These are phyloP conservation scores for Zelleria hepariella DNA, from an alignment of 2,888 invertebrate species.

Conservation along the genomic window DNA sequence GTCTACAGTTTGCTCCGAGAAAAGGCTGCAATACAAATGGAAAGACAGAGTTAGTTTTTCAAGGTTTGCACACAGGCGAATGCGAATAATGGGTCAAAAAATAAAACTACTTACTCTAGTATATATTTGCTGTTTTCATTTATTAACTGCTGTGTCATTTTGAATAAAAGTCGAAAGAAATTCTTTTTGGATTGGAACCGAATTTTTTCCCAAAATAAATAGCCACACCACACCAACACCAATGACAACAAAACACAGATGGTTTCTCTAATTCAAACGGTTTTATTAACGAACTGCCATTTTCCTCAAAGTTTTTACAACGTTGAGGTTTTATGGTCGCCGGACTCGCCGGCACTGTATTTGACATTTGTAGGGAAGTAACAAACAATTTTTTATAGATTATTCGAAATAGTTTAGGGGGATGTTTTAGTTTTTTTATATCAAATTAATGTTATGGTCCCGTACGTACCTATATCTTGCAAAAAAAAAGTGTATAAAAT, in stretches of 20 bases:
- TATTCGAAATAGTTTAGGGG: too few species aligned
- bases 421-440: too few species aligned
- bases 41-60: slow-evolving; percentile 4
- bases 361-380: neutral
- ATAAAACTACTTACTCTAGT: slow-evolving; percentile 48
- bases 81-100: too few species aligned
- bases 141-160: slow-evolving; percentile 14
- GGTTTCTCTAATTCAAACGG: neutral
- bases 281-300: neutral
- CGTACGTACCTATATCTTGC: too few species aligned
- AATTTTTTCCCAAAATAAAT: neutral
- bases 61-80: neutral
- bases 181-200: neutral
- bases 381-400: too few species aligned
- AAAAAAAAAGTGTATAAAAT: too few species aligned
- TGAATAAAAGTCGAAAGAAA: neutral
- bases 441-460: too few species aligned
- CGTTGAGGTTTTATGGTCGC: too few species aligned
- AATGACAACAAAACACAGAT: neutral
- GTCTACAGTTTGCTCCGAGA: slow-evolving; percentile 81
- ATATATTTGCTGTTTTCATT: slow-evolving; percentile 66
- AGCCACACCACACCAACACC: neutral
- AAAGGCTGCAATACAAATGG: slow-evolving; percentile 71
- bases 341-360: too few species aligned
- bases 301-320: neutral